Evolutionary conservation across 2,888 invertebrate genomes (phyloP), one percentile per base, ranked within the genome.

Genomic region (Drosophila monieri): DNA sequence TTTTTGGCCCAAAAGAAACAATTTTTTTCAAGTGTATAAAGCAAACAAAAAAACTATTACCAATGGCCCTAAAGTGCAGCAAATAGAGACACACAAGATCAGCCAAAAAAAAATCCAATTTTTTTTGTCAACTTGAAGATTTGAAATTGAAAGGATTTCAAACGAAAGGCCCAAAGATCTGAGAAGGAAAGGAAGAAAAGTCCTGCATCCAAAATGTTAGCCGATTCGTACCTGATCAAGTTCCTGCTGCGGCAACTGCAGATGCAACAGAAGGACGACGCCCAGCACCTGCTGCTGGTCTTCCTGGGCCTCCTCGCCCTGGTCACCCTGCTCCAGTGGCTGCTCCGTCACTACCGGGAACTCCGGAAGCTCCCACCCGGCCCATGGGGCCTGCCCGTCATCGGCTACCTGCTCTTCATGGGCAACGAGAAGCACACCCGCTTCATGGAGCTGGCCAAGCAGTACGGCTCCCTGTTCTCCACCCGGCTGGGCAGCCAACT

Each of bases 391-490:
- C 92, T 96, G 4, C 97, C 97, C 18, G 92, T 97, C 55, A 93
- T 97, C 60, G 97, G 98, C 68, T 97, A 95, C 89, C 92, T 97
- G 74, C 95, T 96, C 3, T 97, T 96, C 91, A 93, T 98, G 86
- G 95, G 95, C 78, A 94, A 93, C 83, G 92, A 93, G 73, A 94
- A 95, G 51, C 97, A 97, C 92, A 93, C 96, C 57, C 94, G 95
- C 60, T 96, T 96, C 92, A 93, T 95, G 88, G 94, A 95, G 84
- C 92, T 98, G 85, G 94, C 96, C 43, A 93, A 94, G 73, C 94
- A 93, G 85, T 97, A 97, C 91, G 97, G 97, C 8, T 93, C 95
- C 8, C 93, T 97, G 72, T 97, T 97, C 92, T 96, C 96, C 60
- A 94, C 96, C 8, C 93, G 95, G 43, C 93, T 97, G 52, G 97